Base-by-base conservation (phyloP, 92 coral and sea anemone genomes). In the Nematostella vectensis region DNA sequence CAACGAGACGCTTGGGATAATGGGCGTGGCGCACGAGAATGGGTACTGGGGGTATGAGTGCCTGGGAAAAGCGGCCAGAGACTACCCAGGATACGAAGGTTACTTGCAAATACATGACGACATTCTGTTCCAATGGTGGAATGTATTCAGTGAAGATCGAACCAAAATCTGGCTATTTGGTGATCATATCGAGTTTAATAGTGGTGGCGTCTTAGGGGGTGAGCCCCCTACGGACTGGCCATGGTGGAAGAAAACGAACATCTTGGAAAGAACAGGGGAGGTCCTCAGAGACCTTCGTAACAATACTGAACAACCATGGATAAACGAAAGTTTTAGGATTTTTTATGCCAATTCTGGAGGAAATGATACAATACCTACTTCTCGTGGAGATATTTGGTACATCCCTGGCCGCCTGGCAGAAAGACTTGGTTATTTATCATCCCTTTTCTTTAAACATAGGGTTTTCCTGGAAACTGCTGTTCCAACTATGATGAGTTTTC, bases 401-500 rank as follows among this genome's bases (percentile, higher is more conserved):
- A 63, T 76, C 4, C 83, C 83, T n/a, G 31, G 37, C 10, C 51
- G 36, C 26, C 42, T 68, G 25, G 74, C 77, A 15, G 48, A 55
- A 15, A 50, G 63, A 24, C 69, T 48, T 53, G 63, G 64, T 17
- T 48, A 50, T 3, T 18, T 76, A 49, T 61, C 83, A 15, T 54
- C 31, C 22, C 29, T 76, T 9, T 76, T 76, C 53, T 67, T 58
- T 59, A 69, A 58, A 16, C 59, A 70, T 36, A 61, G 63, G 25
- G 77, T 76, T 39, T 76, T 76, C 38, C 61, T 76, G 22, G 83
- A 76, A 50, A 66, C 62, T 15, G 83, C 83, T 0, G 83, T 62
- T 23, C 67, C 83, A 8, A 76, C 83, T 11, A 69, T 63, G 25
- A 37, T 69, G 24, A 68, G 65, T 27, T 61, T 76, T 36, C 59